Conservation (phyloP, 2,113 vertebrate species). For the Chlamydotis undulata region DNA sequence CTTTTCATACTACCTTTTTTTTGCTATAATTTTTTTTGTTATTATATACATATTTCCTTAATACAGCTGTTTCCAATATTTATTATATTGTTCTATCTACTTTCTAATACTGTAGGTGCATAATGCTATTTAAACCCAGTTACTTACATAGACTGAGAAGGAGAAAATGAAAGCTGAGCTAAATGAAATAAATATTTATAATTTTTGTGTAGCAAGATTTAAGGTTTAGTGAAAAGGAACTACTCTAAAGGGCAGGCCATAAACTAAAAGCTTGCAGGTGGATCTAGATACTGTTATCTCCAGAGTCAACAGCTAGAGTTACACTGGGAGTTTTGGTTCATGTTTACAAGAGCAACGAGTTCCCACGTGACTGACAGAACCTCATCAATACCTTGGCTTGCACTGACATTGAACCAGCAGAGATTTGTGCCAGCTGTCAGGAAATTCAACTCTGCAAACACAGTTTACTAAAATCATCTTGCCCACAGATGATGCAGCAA, state of each 20-base stretch:
- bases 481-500: neutral
- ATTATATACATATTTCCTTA: accelerated
- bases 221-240: neutral
- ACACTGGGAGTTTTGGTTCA: neutral
- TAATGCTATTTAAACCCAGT: neutral
- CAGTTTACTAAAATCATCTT: neutral
- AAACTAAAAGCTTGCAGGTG: conserved; percentile 3
- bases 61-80: neutral
- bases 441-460: neutral
- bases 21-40: neutral
- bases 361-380: neutral
- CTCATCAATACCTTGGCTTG: conserved; percentile 8
- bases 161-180: neutral
- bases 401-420: neutral
- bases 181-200: neutral
- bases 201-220: neutral
- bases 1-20: neutral
- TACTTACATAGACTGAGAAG: neutral
- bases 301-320: conserved; percentile 35
- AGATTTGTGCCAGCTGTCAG: neutral
- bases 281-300: conserved; percentile 40
- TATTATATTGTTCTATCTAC: neutral
- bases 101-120: neutral
- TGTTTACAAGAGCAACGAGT: neutral
- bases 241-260: neutral